Conservation (phyloP, 2,888 invertebrate genomes). For the Bembecia ichneumoniformis region DNA sequence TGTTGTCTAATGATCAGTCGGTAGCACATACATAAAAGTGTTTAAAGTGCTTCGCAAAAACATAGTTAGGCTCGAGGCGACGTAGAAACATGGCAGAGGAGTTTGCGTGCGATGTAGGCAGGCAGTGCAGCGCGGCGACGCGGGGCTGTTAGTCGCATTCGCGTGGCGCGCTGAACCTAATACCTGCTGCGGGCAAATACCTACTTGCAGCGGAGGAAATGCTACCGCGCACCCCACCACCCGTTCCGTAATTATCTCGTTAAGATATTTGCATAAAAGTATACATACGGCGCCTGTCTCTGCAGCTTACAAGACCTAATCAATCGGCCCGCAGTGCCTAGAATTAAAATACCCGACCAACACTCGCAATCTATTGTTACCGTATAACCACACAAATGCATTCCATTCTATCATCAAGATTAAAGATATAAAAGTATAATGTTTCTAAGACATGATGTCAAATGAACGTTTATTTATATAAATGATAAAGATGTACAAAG, state of each 20-base stretch:
- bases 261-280: slow-evolving; percentile 68
- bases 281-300: slow-evolving; percentile 43
- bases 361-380: slow-evolving; percentile 20
- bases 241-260: slow-evolving; percentile 58
- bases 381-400: slow-evolving; percentile 36
- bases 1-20: slow-evolving; percentile 30
- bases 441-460: slow-evolving; percentile 41
- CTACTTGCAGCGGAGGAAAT: slow-evolving; percentile 27
- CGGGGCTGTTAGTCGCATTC: slow-evolving; percentile 18
- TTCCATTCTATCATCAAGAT: slow-evolving; percentile 48
- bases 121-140: slow-evolving; percentile 14
- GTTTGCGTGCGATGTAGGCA: slow-evolving; percentile 35
- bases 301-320: slow-evolving; percentile 39
- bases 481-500: slow-evolving; percentile 56
- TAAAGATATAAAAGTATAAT: slow-evolving; percentile 44
- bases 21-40: slow-evolving; percentile 39
- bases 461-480: slow-evolving; percentile 28
- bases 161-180: slow-evolving; percentile 61
- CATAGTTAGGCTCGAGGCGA: slow-evolving; percentile 62
- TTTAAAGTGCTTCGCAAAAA: slow-evolving; percentile 41
- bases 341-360: slow-evolving; percentile 48
- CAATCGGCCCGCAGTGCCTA: slow-evolving; percentile 54
- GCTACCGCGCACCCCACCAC: slow-evolving; percentile 38
- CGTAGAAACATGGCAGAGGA: slow-evolving; percentile 53
- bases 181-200: slow-evolving; percentile 54